Conservation (phyloP, 2,797 vertebrate species). For the Moxostoma hubbsi region DNA sequence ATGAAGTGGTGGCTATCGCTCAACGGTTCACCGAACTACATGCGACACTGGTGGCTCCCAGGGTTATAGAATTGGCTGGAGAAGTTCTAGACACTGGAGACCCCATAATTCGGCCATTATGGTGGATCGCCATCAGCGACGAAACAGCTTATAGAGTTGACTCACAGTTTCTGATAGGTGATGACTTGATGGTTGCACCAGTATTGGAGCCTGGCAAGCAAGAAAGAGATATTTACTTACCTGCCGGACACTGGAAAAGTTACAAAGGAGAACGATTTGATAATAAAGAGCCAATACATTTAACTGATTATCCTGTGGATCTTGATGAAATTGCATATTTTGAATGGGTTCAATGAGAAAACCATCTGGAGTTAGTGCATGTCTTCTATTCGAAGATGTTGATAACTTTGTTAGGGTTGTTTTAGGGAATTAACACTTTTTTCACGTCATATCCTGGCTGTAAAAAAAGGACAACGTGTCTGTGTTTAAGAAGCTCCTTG, state of each 20-base stretch:
- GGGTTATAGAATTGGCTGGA: conserved; percentile 89
- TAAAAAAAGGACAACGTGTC: conserved; percentile 1
- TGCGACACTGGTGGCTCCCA: conserved; percentile 88
- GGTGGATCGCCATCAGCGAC: conserved; percentile 94
- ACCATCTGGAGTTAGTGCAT: too few species aligned
- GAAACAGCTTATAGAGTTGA: conserved; percentile 89
- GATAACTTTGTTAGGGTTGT: neutral
- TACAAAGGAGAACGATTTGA: conserved; percentile 93
- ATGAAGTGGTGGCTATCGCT: conserved; percentile 90
- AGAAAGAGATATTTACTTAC: conserved; percentile 94
- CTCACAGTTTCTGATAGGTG: conserved; percentile 96
- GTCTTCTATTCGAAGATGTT: too few species aligned
- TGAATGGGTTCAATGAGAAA: conserved; percentile 77
- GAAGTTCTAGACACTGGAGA: conserved; percentile 89
- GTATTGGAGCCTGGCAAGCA: conserved; percentile 93
- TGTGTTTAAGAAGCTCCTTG: neutral
- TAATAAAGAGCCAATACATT: conserved; percentile 85
- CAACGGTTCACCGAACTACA: conserved; percentile 88
- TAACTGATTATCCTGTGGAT: conserved; percentile 91
- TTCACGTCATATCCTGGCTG: conserved; percentile 12
- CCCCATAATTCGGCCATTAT: conserved; percentile 95
- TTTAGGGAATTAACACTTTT: conserved; percentile 31
- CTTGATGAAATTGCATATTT: conserved; percentile 94
- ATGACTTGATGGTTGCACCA: conserved; percentile 94
- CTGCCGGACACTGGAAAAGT: conserved; percentile 90